Evolutionary conservation across 2,113 vertebrate species (phyloP), one percentile per base, ranked within the genome.

Genomic region (Eubucco bourcierii): DNA sequence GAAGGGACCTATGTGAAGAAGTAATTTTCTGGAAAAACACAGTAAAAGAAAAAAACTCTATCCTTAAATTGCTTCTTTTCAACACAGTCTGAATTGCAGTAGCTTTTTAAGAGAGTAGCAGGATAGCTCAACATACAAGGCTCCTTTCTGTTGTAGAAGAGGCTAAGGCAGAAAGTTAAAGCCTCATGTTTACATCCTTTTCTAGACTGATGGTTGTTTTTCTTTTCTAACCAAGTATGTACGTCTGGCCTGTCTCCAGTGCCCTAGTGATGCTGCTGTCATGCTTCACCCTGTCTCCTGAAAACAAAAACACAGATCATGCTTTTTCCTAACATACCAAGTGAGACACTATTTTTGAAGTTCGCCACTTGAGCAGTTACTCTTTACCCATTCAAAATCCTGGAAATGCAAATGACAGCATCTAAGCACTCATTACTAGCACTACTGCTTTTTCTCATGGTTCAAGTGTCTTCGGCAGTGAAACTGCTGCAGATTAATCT

Each of bases 31-130:
- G 84, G 88, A 95, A 96, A 95, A 95, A 91, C 50, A 93, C 87
- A 91, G 89, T 85, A 76, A 90, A 89, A 85, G 25, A 46, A 94
- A 93, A 93, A 80, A 80, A 34, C 47, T 67, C 53, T 75, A 20
- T 28, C 58, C 75, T 68, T 87, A 94, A 96, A 94, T 74, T 84
- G 84, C 77, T 94, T 71, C 74, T 95, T 96, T 94, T 88, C 94
- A 96, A 77, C 85, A 91, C 53, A 46, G 50, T 37, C 82, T 79
- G 47, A 67, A 56, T 74, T 88, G 86, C 83, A 90, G 88, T 82
- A 78, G 70, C 90, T 94, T 80, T 76, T 76, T 52, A 76, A 47
- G 6, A 75, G 83, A 47, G 53, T 1, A 63, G 84, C 82, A 91
- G 87, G 82, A 55, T 12, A 68, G 70, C 52, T 89, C 50, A 18